phyloP scores from a whole-genome alignment of 1,140 invertebrate genomes.

The Neelides sp. region DNA sequence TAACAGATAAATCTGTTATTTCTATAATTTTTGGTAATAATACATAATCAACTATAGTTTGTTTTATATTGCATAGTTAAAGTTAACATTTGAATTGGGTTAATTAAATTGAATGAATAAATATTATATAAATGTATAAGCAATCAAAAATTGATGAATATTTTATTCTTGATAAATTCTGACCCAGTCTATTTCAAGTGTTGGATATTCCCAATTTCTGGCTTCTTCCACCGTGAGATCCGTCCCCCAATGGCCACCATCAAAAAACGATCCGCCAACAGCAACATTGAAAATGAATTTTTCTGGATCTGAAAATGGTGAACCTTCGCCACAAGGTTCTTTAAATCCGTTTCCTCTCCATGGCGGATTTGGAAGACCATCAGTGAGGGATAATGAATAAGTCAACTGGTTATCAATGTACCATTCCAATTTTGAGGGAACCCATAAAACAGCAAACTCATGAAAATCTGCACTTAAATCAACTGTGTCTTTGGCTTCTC shows the following conservation, averaged over 20 bases:
- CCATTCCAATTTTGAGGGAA: conserved; percentile 20
- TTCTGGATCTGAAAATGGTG: conserved; percentile 8
- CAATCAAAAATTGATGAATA: too few relatives aligned
- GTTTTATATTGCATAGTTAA: too few relatives aligned
- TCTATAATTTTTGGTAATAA: too few relatives aligned
- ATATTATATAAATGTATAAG: too few relatives aligned
- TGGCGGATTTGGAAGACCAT: too few relatives aligned
- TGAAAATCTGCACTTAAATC: conserved; percentile 23
- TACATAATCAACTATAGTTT: too few relatives aligned
- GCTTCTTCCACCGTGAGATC: conserved; percentile 2
- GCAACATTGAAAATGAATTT: conserved; percentile 20
- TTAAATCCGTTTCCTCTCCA: conserved; percentile 10
- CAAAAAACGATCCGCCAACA: conserved; percentile 18
- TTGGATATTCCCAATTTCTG: conserved; percentile 18
- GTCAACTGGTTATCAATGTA: conserved; percentile 23
- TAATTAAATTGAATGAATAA: too few relatives aligned
- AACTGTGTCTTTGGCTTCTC: not conserved
- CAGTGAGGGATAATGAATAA: conserved; percentile 15
- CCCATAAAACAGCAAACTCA: conserved; percentile 27
- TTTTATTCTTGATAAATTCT: conserved; percentile 22
- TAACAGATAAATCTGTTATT: too few relatives aligned
- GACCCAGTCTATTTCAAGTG: conserved; percentile 26
- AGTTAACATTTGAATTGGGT: too few relatives aligned
- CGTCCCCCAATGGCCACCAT: not conserved
- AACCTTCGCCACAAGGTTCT: conserved; percentile 6